Evolutionary conservation across 2,797 vertebrate species (phyloP).

Genomic region (Parotocinclus haroldoi): DNA sequence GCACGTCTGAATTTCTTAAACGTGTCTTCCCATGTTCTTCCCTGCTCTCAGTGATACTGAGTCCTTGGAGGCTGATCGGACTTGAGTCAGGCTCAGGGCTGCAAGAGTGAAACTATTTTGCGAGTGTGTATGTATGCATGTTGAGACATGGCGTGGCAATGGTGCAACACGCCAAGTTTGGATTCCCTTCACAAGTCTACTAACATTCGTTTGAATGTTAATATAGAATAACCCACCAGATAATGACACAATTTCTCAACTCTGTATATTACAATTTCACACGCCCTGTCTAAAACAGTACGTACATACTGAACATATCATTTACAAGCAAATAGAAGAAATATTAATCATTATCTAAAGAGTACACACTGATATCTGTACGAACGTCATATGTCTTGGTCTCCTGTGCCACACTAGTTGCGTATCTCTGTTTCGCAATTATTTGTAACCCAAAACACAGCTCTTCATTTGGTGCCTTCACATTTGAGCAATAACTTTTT

Average conservation of each 20-base stretch:
- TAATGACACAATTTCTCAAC: constrained; percentile 6
- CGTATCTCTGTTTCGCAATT: constrained; percentile 23
- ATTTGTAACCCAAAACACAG: constrained; percentile 10
- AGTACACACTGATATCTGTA: constrained; percentile 54
- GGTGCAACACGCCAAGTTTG: constrained; percentile 25
- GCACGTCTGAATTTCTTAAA: too few species aligned
- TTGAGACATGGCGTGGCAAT: constrained; percentile 12
- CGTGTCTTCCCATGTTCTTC: too few species aligned
- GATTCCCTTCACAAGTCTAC: constrained; percentile 7
- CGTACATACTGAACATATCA: constrained; percentile 57
- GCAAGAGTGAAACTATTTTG: too few species aligned
- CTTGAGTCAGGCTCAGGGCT: too few species aligned
- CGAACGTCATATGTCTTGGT: constrained; percentile 38
- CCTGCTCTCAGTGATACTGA: too few species aligned
- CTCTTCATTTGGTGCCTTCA: constrained; percentile 19
- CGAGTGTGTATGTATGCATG: constrained; percentile 11
- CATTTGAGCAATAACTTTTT: constrained; percentile 22
- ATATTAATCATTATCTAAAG: constrained; percentile 55
- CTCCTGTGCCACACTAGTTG: constrained; percentile 52
- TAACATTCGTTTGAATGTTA: too few species aligned
- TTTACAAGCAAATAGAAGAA: constrained; percentile 65
- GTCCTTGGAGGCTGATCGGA: too few species aligned
- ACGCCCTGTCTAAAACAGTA: constrained; percentile 12
- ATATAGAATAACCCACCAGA: neutral
- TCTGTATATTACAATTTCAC: neutral